Conservation (phyloP, 2,797 vertebrate species). For the Rhadinocentrus ornatus region DNA sequence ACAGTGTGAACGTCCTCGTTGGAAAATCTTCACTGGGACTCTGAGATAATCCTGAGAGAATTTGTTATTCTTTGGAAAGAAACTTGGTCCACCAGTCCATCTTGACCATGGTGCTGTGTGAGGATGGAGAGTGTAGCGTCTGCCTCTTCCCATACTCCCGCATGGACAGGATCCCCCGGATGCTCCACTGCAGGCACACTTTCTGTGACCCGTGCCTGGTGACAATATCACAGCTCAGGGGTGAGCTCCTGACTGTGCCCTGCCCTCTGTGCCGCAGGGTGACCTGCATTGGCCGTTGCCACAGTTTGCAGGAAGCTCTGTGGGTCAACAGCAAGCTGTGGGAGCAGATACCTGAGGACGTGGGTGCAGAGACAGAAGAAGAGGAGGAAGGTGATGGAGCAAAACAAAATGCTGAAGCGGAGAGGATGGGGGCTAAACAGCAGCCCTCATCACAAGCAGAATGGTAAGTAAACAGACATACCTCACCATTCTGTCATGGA, state of each 20-base stretch:
- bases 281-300: conserved; percentile 71
- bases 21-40: not conserved
- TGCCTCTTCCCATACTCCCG: conserved; percentile 77
- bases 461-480: conserved; percentile 63
- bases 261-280: conserved; percentile 83
- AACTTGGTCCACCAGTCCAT: not conserved
- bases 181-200: conserved; percentile 84
- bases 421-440: conserved; percentile 44
- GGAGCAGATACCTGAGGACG: conserved; percentile 72
- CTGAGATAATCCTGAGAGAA: not conserved
- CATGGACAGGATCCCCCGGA: conserved; percentile 73
- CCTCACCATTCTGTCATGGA: not conserved
- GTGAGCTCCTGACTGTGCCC: conserved; percentile 66
- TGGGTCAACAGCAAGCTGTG: conserved; percentile 80
- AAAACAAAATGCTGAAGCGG: conserved; percentile 31
- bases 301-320: conserved; percentile 76
- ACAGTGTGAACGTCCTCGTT: not conserved
- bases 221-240: conserved; percentile 58
- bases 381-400: conserved; percentile 24
- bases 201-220: conserved; percentile 82
- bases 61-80: not conserved
- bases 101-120: conserved; percentile 74
- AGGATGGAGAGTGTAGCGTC: conserved; percentile 81
- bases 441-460: conserved; percentile 45
- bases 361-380: conserved; percentile 21